Evolutionary conservation across 2,113 vertebrate species (phyloP), one percentile per base, ranked within the genome.

Genomic region (Loxodonta africana): DNA sequence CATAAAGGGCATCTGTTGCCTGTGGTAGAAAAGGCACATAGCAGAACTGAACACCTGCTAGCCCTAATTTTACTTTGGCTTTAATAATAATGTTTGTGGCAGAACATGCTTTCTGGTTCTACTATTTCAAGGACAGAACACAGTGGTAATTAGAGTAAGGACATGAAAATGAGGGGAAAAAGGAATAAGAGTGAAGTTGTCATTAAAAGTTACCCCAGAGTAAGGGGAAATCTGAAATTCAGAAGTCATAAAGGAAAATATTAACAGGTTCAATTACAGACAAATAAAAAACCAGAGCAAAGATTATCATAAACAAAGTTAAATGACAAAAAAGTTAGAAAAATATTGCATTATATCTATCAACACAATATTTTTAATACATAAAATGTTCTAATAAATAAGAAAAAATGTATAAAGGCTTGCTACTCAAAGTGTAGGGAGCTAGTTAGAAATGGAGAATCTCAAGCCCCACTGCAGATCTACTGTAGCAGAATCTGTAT

Each of bases 1-100:
- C 98, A 82, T 96, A 96, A 74, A 97, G 97, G 86, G 98, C 98
- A 63, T 97, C 51, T 67, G 98, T 98, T 5, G 82, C 96, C 97
- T 98, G 87, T 57, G 69, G 86, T 6, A 91, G 94, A 96, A 95
- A 96, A 93, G 83, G 46, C 73, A 96, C 41, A 91, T 20, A 82
- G 73, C 3, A 62, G 96, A 82, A 10, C 26, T 96, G 91, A 95
- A 48, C 7, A 69, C 11, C 63, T 21, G 9, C 15, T 18, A 10
- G 28, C 46, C 18, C 9, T 1, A 5, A 8, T 17, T 20, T 94
- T 65, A 21, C 65, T 67, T 46, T n/a, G 14, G 26, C 48, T 93
- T 83, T 18, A 65, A 17, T 76, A 67, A 37, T 37, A 48, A 77
- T 92, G 23, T 57, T 83, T 88, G 30, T 26, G 57, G 28, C 25